These are phyloP conservation scores for Falco naumanni DNA, from an alignment of 2,797 vertebrate species.

Conservation along the genomic window DNA sequence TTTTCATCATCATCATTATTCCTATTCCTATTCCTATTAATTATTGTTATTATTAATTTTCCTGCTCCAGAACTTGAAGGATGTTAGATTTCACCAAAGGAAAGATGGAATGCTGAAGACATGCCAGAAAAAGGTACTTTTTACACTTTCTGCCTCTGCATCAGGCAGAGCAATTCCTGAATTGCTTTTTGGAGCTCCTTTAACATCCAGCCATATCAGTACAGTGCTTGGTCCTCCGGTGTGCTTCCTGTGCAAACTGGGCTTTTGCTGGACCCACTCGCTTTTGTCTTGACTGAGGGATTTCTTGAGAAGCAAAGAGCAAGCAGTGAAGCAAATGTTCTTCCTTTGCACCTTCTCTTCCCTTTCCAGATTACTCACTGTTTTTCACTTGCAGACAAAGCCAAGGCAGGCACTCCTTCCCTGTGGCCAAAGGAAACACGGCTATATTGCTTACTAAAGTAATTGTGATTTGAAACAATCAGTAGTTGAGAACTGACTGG, in stretches of 20 bases:
- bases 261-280: not conserved
- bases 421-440: not conserved
- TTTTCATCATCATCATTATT: not conserved
- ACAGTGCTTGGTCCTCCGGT: not conserved
- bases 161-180: not conserved
- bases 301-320: not conserved
- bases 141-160: not conserved
- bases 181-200: not conserved
- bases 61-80: not conserved
- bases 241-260: not conserved
- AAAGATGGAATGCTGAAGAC: not conserved
- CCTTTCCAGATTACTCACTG: not conserved
- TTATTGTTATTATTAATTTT: not conserved
- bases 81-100: not conserved
- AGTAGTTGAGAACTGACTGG: not conserved
- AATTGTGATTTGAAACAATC: not conserved
- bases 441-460: not conserved
- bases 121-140: not conserved
- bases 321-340: not conserved
- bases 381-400: not conserved
- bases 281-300: not conserved
- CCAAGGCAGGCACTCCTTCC: not conserved
- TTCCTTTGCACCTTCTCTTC: not conserved
- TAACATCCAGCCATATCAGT: not conserved
- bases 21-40: too few species aligned